phyloP scores from a whole-genome alignment of 2,113 vertebrate species.

The Pelecanus crispus region DNA sequence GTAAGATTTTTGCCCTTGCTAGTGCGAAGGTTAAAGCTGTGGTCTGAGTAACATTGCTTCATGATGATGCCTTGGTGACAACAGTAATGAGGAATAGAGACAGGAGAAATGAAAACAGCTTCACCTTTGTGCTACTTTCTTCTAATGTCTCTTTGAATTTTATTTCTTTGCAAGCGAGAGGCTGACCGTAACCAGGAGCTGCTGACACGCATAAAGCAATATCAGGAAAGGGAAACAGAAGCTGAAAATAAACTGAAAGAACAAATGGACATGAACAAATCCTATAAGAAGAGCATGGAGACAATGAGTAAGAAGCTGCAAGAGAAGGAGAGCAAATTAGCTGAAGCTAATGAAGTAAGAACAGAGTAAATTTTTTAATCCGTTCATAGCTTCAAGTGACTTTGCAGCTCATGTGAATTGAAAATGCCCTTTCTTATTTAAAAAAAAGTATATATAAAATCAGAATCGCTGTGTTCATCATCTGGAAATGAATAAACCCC shows the following conservation, averaged over 20 bases:
- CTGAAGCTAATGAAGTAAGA: constrained; percentile 82
- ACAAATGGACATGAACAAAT: constrained; percentile 76
- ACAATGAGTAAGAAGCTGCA: constrained; percentile 77
- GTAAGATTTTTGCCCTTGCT: background rate
- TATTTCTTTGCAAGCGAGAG: constrained; percentile 75
- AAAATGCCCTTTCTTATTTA: background rate
- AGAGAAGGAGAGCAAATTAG: constrained; percentile 80
- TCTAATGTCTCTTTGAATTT: background rate
- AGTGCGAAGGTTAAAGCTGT: background rate
- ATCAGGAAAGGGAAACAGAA: constrained; percentile 81
- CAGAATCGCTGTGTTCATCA: background rate
- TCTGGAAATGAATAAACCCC: background rate
- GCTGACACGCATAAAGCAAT: constrained; percentile 77
- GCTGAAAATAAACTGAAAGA: constrained; percentile 75
- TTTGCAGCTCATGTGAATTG: background rate
- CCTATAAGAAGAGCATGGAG: constrained; percentile 78
- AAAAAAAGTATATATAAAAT: fast-evolving
- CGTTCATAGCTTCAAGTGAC: background rate
- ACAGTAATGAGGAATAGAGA: background rate
- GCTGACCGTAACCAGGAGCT: constrained; percentile 89
- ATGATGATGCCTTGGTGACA: background rate
- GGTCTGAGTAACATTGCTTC: background rate
- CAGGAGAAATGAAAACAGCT: background rate
- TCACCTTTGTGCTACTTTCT: background rate
- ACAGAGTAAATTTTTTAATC: background rate